Percentiles rank a stretch among this genome's conserved stretches.
Conservation (phyloP, 2,888 invertebrate genomes). For the Mayetiola destructor region DNA sequence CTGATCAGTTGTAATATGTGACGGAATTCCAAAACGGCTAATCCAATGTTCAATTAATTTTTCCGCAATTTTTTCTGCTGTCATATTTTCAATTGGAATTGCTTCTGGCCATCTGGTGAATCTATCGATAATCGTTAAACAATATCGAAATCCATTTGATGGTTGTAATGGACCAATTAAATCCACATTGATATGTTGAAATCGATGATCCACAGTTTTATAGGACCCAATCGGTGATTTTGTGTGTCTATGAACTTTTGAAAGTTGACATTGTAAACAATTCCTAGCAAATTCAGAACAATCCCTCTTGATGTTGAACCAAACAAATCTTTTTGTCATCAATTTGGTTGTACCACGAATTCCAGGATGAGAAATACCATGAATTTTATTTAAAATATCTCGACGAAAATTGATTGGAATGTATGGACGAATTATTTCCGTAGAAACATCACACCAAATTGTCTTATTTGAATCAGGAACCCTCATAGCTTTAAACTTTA, state of each 20-base stretch:
- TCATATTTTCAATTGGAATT: slow-evolving; percentile 20
- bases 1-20: slow-evolving; percentile 26
- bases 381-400: slow-evolving; percentile 17
- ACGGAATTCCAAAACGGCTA: slow-evolving; percentile 30
- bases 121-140: slow-evolving; percentile 24
- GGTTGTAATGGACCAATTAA: slow-evolving; percentile 31
- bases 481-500: background rate
- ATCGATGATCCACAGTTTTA: slow-evolving; percentile 20
- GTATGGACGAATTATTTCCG: slow-evolving; percentile 16
- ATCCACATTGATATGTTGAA: slow-evolving; percentile 31
- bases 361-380: slow-evolving; percentile 17
- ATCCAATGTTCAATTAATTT: slow-evolving; percentile 29
- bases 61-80: slow-evolving; percentile 21
- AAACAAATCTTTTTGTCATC: slow-evolving; percentile 15
- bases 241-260: background rate
- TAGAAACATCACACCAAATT: slow-evolving; percentile 17
- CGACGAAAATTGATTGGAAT: slow-evolving; percentile 17
- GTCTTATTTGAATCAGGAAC: background rate
- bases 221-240: background rate
- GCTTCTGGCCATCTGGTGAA: slow-evolving; percentile 23
- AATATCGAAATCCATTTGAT: slow-evolving; percentile 24
- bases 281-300: background rate
- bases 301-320: slow-evolving; percentile 14
- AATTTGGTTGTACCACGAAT: slow-evolving; percentile 14
- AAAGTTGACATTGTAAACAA: background rate